A percentile compares a stretch with the other conserved stretches of the same genome.
Evolutionary conservation across 2,888 invertebrate species (phyloP).

Genomic region (Cantharis flavilabris): DNA sequence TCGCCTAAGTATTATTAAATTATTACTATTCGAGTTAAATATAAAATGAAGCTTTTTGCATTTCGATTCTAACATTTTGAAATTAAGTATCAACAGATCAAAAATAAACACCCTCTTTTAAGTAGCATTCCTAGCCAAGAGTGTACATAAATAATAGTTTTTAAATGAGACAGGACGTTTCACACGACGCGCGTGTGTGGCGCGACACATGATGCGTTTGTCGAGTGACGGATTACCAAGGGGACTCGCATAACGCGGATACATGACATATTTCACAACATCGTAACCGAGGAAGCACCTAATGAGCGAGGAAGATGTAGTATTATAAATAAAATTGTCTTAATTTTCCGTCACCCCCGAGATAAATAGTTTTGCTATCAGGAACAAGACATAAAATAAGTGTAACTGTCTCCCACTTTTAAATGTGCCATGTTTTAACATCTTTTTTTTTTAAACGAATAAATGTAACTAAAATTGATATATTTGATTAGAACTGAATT

Average conservation of each 20-base stretch:
- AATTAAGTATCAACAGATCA: not conserved
- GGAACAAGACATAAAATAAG: not conserved
- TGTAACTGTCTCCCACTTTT: not conserved
- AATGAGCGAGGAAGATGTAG: conserved; percentile 46
- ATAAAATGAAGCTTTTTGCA: not conserved
- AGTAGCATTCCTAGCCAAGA: conserved; percentile 38
- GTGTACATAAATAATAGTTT: conserved; percentile 60
- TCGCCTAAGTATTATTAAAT: not conserved
- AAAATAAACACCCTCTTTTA: conserved; percentile 32
- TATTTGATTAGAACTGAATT: not conserved
- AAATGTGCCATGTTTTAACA: not conserved
- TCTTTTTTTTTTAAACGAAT: not conserved
- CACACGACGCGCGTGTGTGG: conserved; percentile 56
- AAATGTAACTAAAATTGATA: not conserved
- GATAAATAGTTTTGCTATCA: not conserved
- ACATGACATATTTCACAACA: conserved; percentile 57
- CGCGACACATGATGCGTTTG: conserved; percentile 53
- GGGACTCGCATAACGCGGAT: conserved; percentile 42
- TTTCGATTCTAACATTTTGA: not conserved
- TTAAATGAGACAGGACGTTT: conserved; percentile 61
- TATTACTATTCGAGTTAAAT: not conserved
- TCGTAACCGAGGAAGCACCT: conserved; percentile 54
- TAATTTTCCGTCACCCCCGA: conserved; percentile 4
- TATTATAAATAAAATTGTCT: conserved; percentile 13
- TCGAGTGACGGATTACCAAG: conserved; percentile 56